Evolutionary conservation across 64 coral and sea anemone species (phyloP).

Genomic region (Pocillopora damicornis): DNA sequence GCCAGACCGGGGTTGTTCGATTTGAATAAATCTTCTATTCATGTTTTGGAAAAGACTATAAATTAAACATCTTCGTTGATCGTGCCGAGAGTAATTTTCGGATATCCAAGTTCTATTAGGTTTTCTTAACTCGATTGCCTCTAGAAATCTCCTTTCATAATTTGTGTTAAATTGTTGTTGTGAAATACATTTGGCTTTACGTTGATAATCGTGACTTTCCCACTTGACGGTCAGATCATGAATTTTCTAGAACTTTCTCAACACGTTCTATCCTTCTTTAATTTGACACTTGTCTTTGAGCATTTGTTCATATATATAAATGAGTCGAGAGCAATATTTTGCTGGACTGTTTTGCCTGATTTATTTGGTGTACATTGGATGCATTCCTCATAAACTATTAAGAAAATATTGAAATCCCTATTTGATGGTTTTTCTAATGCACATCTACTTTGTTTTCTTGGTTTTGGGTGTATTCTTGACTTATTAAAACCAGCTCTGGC

Average conservation of each 20-base stretch:
- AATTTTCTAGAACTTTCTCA: slow-evolving; percentile 3
- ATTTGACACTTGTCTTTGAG: neutral
- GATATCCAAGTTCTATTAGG: neutral
- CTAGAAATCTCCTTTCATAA: neutral
- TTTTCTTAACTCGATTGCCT: neutral
- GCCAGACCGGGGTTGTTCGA: neutral
- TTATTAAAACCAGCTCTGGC: too few species aligned
- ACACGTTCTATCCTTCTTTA: neutral
- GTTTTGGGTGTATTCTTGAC: too few species aligned
- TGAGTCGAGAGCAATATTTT: neutral
- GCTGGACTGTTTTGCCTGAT: neutral
- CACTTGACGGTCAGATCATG: neutral
- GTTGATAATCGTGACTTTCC: neutral
- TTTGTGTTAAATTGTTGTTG: neutral
- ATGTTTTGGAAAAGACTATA: neutral
- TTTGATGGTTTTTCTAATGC: too few species aligned
- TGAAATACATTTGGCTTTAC: neutral
- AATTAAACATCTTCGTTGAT: slow-evolving; percentile 30
- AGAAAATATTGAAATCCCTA: too few species aligned
- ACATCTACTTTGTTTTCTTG: too few species aligned
- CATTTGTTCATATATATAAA: too few species aligned
- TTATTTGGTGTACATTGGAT: neutral
- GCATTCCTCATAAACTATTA: neutral
- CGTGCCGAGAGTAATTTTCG: neutral
- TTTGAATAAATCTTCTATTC: slow-evolving; percentile 45